A percentile compares a stretch with the other conserved stretches of the same genome.
These are phyloP conservation scores for Agapostemon virescens DNA, from an alignment of 2,888 invertebrate genomes.

Conservation along the genomic window DNA sequence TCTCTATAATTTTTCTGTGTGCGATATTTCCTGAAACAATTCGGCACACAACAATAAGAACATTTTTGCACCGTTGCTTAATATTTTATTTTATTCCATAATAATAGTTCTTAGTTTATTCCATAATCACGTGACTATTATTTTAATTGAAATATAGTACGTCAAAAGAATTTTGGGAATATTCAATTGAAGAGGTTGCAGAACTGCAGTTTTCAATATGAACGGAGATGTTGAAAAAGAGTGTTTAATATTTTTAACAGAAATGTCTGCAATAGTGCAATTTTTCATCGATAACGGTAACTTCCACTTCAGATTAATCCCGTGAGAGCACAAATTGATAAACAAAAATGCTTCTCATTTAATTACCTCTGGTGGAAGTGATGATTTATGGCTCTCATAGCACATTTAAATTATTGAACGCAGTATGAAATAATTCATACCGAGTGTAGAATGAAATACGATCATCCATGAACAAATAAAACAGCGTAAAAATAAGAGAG, in stretches of 20 bases:
- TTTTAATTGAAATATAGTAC: no score
- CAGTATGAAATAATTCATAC: background rate
- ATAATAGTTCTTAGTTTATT: no score
- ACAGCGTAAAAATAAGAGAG: background rate
- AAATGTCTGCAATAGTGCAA: background rate
- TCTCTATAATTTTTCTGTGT: no score
- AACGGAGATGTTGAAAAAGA: background rate
- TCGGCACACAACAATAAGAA: no score
- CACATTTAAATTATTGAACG: slow-evolving; percentile 5
- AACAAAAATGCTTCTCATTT: background rate
- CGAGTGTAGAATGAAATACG: slow-evolving; percentile 1
- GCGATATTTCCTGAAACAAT: no score
- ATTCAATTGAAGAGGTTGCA: background rate
- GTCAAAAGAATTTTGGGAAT: background rate
- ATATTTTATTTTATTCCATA: no score
- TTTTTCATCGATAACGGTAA: background rate
- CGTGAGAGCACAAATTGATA: background rate
- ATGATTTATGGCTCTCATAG: slow-evolving; percentile 13
- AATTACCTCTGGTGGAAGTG: background rate
- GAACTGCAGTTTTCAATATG: background rate
- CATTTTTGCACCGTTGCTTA: no score
- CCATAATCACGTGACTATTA: no score
- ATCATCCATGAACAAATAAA: background rate
- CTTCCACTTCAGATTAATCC: background rate
- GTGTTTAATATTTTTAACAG: background rate